Percentiles rank a stretch among this genome's conserved stretches.
Conservation (phyloP, 2,888 invertebrate species). For the Nebria brevicollis region DNA sequence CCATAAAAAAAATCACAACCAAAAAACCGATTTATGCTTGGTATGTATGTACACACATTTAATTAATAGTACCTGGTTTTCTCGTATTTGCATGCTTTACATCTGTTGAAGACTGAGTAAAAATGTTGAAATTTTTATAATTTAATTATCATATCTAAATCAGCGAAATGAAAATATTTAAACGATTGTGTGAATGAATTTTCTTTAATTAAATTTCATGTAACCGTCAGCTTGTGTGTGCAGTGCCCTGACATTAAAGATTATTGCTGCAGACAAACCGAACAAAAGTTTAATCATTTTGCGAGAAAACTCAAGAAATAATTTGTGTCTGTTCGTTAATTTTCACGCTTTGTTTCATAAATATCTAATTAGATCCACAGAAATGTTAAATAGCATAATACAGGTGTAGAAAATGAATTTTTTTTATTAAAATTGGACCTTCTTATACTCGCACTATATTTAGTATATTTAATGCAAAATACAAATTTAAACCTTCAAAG, state of each 20-base stretch:
- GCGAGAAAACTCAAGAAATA: not conserved
- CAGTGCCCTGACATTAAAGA: not conserved
- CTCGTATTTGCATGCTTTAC: too few relatives aligned
- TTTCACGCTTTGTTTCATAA: conserved; percentile 1
- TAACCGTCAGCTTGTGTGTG: conserved; percentile 18
- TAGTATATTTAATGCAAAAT: too few relatives aligned
- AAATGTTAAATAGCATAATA: too few relatives aligned
- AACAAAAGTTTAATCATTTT: not conserved
- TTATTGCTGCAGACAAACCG: not conserved
- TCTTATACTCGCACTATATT: too few relatives aligned
- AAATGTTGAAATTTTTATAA: not conserved
- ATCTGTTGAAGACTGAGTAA: not conserved
- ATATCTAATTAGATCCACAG: not conserved
- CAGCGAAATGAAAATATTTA: not conserved
- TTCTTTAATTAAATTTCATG: conserved; percentile 21
- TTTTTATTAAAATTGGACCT: too few relatives aligned
- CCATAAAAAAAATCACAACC: too few relatives aligned
- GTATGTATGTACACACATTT: too few relatives aligned
- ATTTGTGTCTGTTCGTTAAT: conserved; percentile 1
- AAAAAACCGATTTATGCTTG: too few relatives aligned
- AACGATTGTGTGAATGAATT: not conserved
- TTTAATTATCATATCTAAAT: not conserved
- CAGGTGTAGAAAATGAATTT: too few relatives aligned
- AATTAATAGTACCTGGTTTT: too few relatives aligned
- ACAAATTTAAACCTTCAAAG: too few relatives aligned